Conservation (phyloP, 2,888 invertebrate genomes). For the Clusia tigrina region DNA sequence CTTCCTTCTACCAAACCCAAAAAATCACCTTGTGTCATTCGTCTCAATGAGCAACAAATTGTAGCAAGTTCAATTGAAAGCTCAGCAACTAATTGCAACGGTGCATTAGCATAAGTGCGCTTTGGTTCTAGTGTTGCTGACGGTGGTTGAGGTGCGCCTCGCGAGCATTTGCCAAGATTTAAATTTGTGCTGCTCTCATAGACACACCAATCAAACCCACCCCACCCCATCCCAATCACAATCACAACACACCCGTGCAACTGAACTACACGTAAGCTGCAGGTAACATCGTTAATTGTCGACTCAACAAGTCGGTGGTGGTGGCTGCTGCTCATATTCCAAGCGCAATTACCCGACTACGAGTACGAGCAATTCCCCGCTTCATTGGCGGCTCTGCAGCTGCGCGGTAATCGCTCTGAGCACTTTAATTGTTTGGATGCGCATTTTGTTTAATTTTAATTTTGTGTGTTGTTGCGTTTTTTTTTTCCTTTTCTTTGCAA, state of each 20-base stretch:
- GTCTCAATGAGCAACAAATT: background rate
- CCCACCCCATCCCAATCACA: too few species aligned
- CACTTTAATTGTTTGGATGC: conserved; percentile 1
- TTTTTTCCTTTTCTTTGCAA: too few species aligned
- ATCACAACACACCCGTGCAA: too few species aligned
- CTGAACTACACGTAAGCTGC: too few species aligned
- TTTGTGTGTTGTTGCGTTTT: too few species aligned
- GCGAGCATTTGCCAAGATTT: background rate
- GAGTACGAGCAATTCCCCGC: conserved; percentile 32
- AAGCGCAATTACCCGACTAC: background rate
- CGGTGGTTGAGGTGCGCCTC: background rate
- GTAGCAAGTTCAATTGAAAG: background rate
- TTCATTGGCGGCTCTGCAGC: conserved; percentile 51
- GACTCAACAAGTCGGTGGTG: background rate
- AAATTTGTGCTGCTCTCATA: background rate
- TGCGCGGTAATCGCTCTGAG: background rate
- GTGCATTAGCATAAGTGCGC: background rate
- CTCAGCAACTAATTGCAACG: background rate
- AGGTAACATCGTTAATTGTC: background rate
- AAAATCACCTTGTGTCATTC: background rate
- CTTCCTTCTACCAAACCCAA: too few species aligned
- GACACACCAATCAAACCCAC: background rate
- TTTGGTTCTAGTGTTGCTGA: background rate
- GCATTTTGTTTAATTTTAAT: background rate
- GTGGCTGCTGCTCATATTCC: background rate